Conservation (phyloP, 2,888 invertebrate species). For the Podabrus alpinus region DNA sequence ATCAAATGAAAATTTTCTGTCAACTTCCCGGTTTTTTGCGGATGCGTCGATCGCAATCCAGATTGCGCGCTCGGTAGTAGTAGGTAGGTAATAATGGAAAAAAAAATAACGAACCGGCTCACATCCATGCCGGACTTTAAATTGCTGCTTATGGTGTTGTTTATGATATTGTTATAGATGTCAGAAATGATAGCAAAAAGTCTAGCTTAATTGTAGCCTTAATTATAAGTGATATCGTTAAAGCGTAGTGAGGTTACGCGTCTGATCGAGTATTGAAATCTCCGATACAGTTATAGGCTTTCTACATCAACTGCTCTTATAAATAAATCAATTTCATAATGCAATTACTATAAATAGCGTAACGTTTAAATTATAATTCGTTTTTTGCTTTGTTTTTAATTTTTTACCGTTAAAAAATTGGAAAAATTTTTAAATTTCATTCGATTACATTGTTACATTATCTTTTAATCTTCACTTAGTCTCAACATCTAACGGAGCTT, state of each 20-base stretch:
- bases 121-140: conserved; percentile 38
- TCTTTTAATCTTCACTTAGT: conserved; percentile 43
- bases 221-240: conserved; percentile 24
- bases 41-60: conserved; percentile 29
- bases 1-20: conserved; percentile 25
- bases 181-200: conserved; percentile 40
- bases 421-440: not conserved
- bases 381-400: not conserved
- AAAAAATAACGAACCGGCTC: conserved; percentile 39
- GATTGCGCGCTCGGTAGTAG: conserved; percentile 23
- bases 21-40: conserved; percentile 21
- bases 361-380: not conserved
- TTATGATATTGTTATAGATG: conserved; percentile 50
- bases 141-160: conserved; percentile 42
- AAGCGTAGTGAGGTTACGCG: conserved; percentile 5
- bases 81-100: conserved; percentile 14
- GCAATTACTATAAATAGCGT: not conserved
- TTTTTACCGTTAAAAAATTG: not conserved
- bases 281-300: not conserved
- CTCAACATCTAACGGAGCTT: conserved; percentile 46
- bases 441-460: conserved; percentile 34
- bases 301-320: not conserved
- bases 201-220: conserved; percentile 31
- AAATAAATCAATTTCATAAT: not conserved
- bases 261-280: conserved; percentile 4